Evolutionary conservation across 2,113 vertebrate genomes (phyloP).

Genomic region (Bujurquina vittata): DNA sequence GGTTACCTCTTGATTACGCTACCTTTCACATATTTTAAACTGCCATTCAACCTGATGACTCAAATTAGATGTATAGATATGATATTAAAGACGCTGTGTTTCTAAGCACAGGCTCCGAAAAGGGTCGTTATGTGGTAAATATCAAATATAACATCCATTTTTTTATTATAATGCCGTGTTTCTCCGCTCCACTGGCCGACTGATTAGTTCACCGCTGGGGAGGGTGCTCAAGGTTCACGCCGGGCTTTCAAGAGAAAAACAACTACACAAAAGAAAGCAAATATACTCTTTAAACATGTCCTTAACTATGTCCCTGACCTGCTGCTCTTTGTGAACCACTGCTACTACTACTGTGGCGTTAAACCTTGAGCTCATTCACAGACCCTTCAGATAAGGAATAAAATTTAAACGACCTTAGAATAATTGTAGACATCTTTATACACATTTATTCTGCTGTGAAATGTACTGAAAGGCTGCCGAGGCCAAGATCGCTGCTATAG

Average conservation of each 20-base stretch:
- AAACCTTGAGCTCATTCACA: background rate
- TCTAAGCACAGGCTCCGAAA: background rate
- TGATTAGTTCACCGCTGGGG: background rate
- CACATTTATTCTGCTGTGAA: background rate
- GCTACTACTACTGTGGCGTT: background rate
- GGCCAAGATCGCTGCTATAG: too few species aligned
- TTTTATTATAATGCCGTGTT: background rate
- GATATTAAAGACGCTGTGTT: background rate
- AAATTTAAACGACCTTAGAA: background rate
- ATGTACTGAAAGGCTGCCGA: too few species aligned
- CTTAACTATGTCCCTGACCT: slow-evolving; percentile 10
- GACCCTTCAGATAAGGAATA: background rate
- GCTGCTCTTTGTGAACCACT: background rate
- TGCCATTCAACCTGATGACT: background rate
- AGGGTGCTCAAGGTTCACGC: background rate
- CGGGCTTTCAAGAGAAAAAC: slow-evolving; percentile 5
- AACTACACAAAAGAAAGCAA: slow-evolving; percentile 25
- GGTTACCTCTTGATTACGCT: slow-evolving; percentile 2
- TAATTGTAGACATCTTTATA: background rate
- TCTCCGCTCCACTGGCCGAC: background rate
- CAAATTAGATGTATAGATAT: background rate
- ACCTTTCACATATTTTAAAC: background rate
- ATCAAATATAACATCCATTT: background rate
- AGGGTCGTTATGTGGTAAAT: background rate
- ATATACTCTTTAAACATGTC: slow-evolving; percentile 30